phyloP scores from a whole-genome alignment of 1,140 invertebrate genomes.

The Pectinophora gossypiella region DNA sequence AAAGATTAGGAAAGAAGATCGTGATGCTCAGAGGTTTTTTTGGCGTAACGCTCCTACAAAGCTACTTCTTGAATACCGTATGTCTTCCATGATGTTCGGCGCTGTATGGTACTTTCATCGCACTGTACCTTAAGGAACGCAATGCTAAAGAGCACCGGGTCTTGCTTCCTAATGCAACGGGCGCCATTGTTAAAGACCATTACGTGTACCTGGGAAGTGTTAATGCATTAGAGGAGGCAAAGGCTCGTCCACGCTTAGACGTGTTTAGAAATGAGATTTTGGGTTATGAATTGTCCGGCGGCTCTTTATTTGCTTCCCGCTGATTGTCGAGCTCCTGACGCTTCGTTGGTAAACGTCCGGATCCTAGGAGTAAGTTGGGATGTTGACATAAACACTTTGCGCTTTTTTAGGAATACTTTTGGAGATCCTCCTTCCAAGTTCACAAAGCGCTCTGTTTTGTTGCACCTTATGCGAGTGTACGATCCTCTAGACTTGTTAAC shows the following conservation, averaged over 20 bases:
- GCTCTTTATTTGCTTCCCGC: neutral
- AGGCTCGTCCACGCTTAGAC: conserved; percentile 16
- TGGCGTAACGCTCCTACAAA: conserved; percentile 15
- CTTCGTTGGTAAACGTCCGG: neutral
- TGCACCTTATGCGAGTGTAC: neutral
- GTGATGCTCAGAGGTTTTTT: conserved; percentile 29
- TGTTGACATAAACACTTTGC: neutral
- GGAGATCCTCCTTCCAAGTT: neutral
- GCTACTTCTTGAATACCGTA: conserved; percentile 14
- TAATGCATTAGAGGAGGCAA: conserved; percentile 18
- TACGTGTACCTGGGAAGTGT: conserved; percentile 37
- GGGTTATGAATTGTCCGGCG: conserved; percentile 6
- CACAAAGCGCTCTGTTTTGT: neutral
- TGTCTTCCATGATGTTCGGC: conserved; percentile 27
- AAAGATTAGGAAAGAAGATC: conserved; percentile 25
- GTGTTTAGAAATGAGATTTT: conserved; percentile 18
- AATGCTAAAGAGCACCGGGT: conserved; percentile 21
- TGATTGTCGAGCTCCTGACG: neutral
- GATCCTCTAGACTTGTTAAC: neutral
- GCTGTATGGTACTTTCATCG: conserved; percentile 19
- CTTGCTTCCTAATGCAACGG: conserved; percentile 17
- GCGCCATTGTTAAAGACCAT: conserved; percentile 24
- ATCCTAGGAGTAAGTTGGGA: neutral
- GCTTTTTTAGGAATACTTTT: neutral
- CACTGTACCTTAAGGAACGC: conserved; percentile 21